phyloP scores from a whole-genome alignment of 2,113 vertebrate genomes.

The Nestor notabilis region DNA sequence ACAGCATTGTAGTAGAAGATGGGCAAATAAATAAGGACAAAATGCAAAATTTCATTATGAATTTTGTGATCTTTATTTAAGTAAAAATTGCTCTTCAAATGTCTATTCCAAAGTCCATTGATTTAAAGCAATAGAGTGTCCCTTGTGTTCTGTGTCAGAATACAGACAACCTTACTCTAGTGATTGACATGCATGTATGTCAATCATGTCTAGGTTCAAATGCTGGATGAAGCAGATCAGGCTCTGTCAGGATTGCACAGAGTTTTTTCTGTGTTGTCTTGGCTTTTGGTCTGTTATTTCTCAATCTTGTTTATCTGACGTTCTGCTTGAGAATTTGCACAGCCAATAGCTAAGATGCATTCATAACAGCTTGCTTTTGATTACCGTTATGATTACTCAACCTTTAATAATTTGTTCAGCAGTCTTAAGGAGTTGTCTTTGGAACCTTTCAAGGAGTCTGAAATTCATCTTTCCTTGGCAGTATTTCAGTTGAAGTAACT shows the following conservation, averaged over 20 bases:
- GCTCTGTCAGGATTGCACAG: not conserved
- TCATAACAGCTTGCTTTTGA: not conserved
- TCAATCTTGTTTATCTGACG: not conserved
- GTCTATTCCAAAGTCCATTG: not conserved
- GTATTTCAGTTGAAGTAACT: not conserved
- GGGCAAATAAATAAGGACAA: not conserved
- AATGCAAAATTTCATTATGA: not conserved
- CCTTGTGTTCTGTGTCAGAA: not conserved
- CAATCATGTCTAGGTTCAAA: not conserved
- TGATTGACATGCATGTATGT: not conserved
- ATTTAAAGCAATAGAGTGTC: not conserved
- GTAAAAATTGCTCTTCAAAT: not conserved
- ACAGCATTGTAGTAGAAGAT: not conserved
- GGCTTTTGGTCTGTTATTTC: not conserved
- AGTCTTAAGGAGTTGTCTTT: not conserved
- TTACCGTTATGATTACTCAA: not conserved
- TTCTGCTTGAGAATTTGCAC: not conserved
- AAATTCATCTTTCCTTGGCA: not conserved
- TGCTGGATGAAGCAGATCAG: not conserved
- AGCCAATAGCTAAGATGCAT: not conserved
- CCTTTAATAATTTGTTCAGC: not conserved
- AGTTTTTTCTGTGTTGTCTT: not conserved
- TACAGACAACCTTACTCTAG: not conserved
- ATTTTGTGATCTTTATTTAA: not conserved
- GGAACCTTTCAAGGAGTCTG: not conserved